Evolutionary conservation across 2,888 invertebrate species (phyloP).

Genomic region (Pachydiplax longipennis): DNA sequence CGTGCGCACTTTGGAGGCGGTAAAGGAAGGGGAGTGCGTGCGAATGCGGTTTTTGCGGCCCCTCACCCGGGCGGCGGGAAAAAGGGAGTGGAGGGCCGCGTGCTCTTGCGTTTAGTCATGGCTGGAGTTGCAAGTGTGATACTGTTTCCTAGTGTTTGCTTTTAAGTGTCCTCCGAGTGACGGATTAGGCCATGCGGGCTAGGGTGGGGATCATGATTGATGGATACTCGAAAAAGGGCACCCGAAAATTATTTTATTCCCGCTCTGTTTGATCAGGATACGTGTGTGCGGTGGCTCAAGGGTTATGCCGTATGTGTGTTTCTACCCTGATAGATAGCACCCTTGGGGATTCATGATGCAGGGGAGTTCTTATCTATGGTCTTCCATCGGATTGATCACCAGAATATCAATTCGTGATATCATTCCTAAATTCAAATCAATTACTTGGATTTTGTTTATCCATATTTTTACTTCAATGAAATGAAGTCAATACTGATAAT

Average conservation of each 20-base stretch:
- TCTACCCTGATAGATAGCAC: too few species aligned
- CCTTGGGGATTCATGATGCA: too few species aligned
- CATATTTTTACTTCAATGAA: too few species aligned
- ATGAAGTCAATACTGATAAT: too few species aligned
- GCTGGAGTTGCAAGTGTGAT: not conserved
- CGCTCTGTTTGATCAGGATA: not conserved
- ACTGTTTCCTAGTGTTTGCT: conserved; percentile 25
- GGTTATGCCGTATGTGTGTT: not conserved
- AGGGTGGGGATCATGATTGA: not conserved
- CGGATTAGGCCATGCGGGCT: not conserved
- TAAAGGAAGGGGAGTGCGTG: not conserved
- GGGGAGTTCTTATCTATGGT: too few species aligned
- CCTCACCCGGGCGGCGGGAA: not conserved
- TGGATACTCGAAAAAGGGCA: conserved; percentile 3
- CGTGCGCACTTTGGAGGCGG: not conserved
- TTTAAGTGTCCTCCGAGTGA: conserved; percentile 18
- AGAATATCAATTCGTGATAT: not conserved
- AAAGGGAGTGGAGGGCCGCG: not conserved
- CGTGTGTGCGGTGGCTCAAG: not conserved
- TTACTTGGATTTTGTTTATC: too few species aligned
- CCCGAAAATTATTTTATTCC: not conserved
- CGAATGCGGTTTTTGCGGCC: conserved; percentile 9
- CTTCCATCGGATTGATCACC: not conserved
- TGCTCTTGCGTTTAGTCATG: not conserved
- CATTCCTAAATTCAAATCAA: too few species aligned